Conservation (phyloP, 2,113 vertebrate genomes). For the Dicerorhinus sumatrensis region DNA sequence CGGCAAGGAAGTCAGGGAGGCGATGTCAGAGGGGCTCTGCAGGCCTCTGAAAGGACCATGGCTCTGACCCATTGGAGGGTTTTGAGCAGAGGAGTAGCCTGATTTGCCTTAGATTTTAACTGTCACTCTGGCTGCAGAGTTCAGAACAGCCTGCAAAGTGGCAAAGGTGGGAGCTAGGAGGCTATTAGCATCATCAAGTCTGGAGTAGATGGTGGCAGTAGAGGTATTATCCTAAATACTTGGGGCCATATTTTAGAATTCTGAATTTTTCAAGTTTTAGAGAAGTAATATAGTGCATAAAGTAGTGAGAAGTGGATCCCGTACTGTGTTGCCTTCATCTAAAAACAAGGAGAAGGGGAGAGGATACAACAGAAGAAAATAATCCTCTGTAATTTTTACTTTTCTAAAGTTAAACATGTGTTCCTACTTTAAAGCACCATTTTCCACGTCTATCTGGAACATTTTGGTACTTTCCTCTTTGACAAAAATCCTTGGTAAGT, state of each 20-base stretch:
- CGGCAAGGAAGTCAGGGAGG: not conserved
- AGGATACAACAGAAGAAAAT: not conserved
- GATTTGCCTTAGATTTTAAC: not conserved
- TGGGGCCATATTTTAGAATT: not conserved
- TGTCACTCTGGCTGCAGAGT: not conserved
- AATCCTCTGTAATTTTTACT: not conserved
- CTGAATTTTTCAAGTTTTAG: not conserved
- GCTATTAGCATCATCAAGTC: not conserved
- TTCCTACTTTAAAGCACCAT: conserved; percentile 33
- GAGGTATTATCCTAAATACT: not conserved
- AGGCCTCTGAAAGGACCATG: not conserved
- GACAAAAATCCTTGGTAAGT: conserved; percentile 69
- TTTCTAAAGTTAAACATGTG: conserved; percentile 61
- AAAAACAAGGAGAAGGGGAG: not conserved
- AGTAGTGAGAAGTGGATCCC: not conserved
- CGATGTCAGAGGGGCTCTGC: not conserved
- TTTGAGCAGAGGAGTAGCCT: not conserved
- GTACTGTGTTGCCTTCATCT: not conserved
- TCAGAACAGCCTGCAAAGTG: not conserved
- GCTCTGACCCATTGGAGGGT: not conserved
- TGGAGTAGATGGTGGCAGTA: not conserved
- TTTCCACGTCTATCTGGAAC: conserved; percentile 56
- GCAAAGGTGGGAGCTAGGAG: not conserved
- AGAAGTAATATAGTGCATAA: not conserved
- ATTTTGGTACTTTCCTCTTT: conserved; percentile 54